Conservation (phyloP, 2,113 vertebrate species). For the Pampusana beccarii region DNA sequence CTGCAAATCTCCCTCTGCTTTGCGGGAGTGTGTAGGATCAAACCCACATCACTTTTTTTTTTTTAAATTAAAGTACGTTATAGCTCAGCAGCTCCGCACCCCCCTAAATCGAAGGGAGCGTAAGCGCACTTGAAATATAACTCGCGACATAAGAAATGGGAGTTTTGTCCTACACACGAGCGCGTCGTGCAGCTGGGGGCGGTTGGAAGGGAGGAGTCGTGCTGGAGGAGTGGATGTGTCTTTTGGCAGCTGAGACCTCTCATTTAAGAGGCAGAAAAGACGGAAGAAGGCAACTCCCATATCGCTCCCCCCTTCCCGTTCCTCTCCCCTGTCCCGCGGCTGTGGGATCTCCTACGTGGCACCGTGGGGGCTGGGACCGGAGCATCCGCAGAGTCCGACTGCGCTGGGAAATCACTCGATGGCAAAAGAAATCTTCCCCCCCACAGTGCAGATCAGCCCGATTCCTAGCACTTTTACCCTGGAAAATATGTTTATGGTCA, state of each 20-base stretch:
- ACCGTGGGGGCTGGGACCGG: constrained; percentile 50
- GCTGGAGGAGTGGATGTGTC: background rate
- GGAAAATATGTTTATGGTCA: background rate
- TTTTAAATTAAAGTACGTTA: background rate
- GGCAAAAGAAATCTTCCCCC: background rate
- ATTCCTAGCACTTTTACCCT: background rate
- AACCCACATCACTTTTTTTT: background rate
- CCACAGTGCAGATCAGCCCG: background rate
- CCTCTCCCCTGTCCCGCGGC: background rate
- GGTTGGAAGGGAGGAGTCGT: background rate
- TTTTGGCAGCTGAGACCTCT: constrained; percentile 7
- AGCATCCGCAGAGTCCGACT: accelerated
- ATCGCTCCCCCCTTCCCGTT: constrained; percentile 18
- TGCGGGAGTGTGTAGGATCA: background rate
- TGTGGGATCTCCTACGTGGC: constrained; percentile 61
- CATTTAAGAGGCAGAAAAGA: background rate
- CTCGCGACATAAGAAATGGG: background rate
- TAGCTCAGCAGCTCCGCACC: background rate
- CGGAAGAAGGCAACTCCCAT: constrained; percentile 46
- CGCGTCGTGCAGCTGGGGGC: background rate
- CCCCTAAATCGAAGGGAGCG: background rate
- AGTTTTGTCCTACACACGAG: background rate
- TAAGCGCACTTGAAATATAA: background rate
- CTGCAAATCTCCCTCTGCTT: background rate
- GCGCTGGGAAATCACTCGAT: background rate